These are phyloP conservation scores for Clupea harengus DNA, from an alignment of 2,113 vertebrate genomes.

Conservation along the genomic window DNA sequence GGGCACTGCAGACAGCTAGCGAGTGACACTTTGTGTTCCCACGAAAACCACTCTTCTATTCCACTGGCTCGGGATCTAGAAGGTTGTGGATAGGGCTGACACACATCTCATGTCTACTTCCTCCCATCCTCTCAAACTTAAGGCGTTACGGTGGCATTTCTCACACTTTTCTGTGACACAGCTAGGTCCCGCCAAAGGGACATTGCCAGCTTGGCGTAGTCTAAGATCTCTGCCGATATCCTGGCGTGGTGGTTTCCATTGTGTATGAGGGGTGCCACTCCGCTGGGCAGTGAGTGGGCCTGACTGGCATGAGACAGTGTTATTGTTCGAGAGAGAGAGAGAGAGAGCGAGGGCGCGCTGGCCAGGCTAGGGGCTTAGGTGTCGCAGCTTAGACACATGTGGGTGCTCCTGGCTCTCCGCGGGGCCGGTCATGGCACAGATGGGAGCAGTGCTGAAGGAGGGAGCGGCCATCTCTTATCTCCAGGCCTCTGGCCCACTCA, in stretches of 20 bases:
- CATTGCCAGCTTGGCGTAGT: not conserved
- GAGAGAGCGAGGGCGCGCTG: not conserved
- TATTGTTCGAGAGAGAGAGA: not conserved
- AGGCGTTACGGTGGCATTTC: not conserved
- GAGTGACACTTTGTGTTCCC: not conserved
- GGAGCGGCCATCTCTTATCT: slow-evolving; percentile 45
- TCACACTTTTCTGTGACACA: not conserved
- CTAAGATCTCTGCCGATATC: not conserved
- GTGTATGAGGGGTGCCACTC: not conserved
- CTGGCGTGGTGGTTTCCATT: not conserved
- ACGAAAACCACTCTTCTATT: not conserved
- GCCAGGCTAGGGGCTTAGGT: not conserved
- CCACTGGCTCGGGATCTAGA: not conserved
- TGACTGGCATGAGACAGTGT: not conserved
- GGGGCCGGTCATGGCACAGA: not conserved
- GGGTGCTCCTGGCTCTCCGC: not conserved
- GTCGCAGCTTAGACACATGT: not conserved
- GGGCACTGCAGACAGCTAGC: not conserved
- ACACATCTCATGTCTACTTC: not conserved
- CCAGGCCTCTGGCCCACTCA: slow-evolving; percentile 40
- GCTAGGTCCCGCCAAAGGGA: not conserved
- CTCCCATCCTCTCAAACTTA: not conserved
- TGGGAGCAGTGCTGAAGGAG: slow-evolving; percentile 28
- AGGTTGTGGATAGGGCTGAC: not conserved
- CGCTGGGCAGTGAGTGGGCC: not conserved